Evolutionary conservation across 2,797 vertebrate species (phyloP).

Genomic region (Atherinosoma microstoma): DNA sequence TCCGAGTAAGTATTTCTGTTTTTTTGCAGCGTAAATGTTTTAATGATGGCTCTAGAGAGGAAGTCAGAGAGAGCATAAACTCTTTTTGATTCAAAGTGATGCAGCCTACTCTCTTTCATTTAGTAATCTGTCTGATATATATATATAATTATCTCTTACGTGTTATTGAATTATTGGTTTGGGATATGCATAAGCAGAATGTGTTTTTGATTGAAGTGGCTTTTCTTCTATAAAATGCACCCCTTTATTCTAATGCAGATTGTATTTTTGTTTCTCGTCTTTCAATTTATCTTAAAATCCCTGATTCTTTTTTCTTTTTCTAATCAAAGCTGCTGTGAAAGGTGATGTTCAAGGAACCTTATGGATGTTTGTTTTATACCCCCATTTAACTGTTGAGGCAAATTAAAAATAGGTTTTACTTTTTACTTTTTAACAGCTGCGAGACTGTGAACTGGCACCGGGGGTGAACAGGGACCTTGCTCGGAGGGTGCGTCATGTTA

Average conservation of each 20-base stretch:
- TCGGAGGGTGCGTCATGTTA: slow-evolving; percentile 89
- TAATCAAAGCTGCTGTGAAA: not conserved
- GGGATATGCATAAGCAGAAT: not conserved
- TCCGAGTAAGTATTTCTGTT: slow-evolving; percentile 83
- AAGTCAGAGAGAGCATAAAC: not conserved
- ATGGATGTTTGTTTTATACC: not conserved
- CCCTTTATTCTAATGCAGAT: not conserved
- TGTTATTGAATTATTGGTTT: not conserved
- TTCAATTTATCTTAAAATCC: not conserved
- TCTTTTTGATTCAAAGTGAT: not conserved
- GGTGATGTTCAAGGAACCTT: not conserved
- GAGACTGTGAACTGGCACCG: slow-evolving; percentile 92
- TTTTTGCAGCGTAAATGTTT: not conserved
- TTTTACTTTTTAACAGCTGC: slow-evolving; percentile 79
- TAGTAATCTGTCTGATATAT: not conserved
- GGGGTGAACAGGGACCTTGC: slow-evolving; percentile 93
- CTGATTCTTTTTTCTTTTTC: not conserved
- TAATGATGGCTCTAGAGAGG: not conserved
- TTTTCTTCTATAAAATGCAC: not conserved
- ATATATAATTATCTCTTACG: not conserved
- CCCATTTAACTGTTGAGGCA: not conserved
- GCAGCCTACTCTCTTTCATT: not conserved
- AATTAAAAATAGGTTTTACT: slow-evolving; percentile 13
- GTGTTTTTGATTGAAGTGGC: not conserved
- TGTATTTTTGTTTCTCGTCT: not conserved